Percentiles rank a stretch among this genome's conserved stretches.
phyloP scores from a whole-genome alignment of 2,113 vertebrate genomes.

The Cavia aperea region DNA sequence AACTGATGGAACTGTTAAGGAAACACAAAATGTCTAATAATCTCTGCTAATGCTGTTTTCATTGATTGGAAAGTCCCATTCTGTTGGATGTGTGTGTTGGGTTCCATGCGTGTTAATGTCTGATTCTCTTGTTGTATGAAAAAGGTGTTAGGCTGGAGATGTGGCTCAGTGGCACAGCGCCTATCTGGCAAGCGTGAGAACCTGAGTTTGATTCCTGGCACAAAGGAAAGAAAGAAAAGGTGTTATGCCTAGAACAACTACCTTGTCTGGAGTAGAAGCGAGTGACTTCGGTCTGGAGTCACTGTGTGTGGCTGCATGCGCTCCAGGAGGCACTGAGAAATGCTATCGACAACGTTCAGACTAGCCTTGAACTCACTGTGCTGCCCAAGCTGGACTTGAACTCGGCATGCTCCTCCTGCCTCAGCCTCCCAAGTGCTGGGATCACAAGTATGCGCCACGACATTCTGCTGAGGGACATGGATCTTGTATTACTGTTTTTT shows the following conservation, averaged over 20 bases:
- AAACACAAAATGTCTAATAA: not conserved
- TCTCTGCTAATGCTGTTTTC: not conserved
- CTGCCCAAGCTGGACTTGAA: not conserved
- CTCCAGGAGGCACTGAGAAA: not conserved
- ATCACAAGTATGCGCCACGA: not conserved
- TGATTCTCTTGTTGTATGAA: not conserved
- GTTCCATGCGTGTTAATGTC: not conserved
- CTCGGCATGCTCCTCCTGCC: not conserved
- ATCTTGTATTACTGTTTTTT: not conserved
- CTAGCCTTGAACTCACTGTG: not conserved
- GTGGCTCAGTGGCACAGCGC: no score
- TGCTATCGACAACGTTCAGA: not conserved
- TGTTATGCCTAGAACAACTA: not conserved
- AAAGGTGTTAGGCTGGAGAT: not conserved
- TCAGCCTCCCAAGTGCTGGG: not conserved
- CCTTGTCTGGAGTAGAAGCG: not conserved
- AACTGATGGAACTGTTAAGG: not conserved
- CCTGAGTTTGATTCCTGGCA: no score
- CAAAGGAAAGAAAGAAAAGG: not conserved
- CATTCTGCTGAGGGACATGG: not conserved
- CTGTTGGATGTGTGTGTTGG: not conserved
- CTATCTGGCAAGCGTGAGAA: no score
- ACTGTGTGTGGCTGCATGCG: rapidly evolving
- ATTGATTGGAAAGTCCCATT: not conserved
- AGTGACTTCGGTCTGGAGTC: not conserved